Percentiles rank a stretch among this genome's conserved stretches.
Conservation (phyloP, 2,888 invertebrate genomes). For the Diloba caeruleocephala region DNA sequence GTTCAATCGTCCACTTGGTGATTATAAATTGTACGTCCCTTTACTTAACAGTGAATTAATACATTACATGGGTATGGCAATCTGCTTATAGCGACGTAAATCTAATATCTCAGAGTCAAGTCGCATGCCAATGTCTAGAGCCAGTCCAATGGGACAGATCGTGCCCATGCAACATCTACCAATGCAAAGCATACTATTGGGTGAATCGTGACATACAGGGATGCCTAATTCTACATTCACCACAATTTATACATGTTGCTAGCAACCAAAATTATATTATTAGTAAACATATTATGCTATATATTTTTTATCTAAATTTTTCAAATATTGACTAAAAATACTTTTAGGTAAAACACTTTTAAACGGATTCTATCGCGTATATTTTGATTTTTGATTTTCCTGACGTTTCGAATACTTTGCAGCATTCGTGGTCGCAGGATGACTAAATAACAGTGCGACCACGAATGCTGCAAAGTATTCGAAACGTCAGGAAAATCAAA, state of each 20-base stretch:
- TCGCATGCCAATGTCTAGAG: slow-evolving; percentile 56
- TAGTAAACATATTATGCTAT: too few relatives aligned
- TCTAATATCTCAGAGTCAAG: slow-evolving; percentile 33
- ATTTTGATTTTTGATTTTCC: too few relatives aligned
- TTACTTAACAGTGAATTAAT: slow-evolving; percentile 44
- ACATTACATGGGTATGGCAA: slow-evolving; percentile 31
- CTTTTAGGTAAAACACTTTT: too few relatives aligned
- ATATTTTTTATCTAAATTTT: too few relatives aligned
- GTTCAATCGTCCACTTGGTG: slow-evolving; percentile 4
- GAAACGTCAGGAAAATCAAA: too few relatives aligned
- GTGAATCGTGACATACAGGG: slow-evolving; percentile 67
- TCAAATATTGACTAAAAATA: too few relatives aligned
- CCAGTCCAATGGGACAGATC: slow-evolving; percentile 66
- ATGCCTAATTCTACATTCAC: slow-evolving; percentile 35
- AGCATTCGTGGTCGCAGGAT: too few relatives aligned
- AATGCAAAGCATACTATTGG: slow-evolving; percentile 59
- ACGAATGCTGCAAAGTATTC: too few relatives aligned
- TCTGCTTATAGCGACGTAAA: slow-evolving; percentile 44
- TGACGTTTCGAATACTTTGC: too few relatives aligned
- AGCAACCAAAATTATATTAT: too few relatives aligned
- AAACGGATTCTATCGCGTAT: too few relatives aligned
- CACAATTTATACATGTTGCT: not conserved
- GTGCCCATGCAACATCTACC: slow-evolving; percentile 61
- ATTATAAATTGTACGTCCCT: slow-evolving; percentile 30
- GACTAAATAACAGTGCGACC: too few relatives aligned